phyloP scores from a whole-genome alignment of 2,888 invertebrate species.

The Athalia rosae region DNA sequence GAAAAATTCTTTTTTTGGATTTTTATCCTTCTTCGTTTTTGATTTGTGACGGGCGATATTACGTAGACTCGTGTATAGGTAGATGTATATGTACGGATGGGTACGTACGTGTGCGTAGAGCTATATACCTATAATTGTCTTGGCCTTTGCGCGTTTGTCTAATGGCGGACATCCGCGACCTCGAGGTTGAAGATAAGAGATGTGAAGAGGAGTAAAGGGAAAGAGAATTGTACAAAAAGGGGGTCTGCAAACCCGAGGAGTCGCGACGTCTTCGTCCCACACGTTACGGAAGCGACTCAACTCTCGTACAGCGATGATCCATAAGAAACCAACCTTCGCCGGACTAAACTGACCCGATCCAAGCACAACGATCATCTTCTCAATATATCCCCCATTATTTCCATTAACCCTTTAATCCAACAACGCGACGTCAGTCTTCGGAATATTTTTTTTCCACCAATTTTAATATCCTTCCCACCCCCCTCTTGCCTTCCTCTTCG shows the following conservation, averaged over 20 bases:
- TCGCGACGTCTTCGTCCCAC: conserved; percentile 18
- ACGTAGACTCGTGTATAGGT: too few relatives aligned
- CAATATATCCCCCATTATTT: not conserved
- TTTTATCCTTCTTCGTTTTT: conserved; percentile 32
- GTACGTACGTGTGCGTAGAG: too few relatives aligned
- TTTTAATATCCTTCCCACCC: too few relatives aligned
- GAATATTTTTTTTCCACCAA: too few relatives aligned
- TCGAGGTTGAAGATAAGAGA: not conserved
- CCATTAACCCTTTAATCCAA: not conserved
- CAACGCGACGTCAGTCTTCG: not conserved
- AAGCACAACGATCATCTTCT: not conserved
- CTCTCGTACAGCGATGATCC: not conserved
- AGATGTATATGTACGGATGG: too few relatives aligned
- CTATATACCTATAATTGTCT: conserved; percentile 2
- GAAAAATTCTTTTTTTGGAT: too few relatives aligned
- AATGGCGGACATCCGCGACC: conserved; percentile 44
- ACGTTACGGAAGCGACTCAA: not conserved
- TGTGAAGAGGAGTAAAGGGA: not conserved
- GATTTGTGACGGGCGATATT: not conserved
- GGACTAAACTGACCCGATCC: conserved; percentile 42
- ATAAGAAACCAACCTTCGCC: conserved; percentile 20
- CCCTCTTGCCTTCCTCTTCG: too few relatives aligned
- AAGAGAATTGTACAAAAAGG: not conserved
- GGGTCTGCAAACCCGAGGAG: not conserved
- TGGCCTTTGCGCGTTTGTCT: conserved; percentile 40